Percentiles rank a stretch among this genome's conserved stretches.
Evolutionary conservation across 1,140 invertebrate species (phyloP).

Genomic region (Dolichoris vasculosae): DNA sequence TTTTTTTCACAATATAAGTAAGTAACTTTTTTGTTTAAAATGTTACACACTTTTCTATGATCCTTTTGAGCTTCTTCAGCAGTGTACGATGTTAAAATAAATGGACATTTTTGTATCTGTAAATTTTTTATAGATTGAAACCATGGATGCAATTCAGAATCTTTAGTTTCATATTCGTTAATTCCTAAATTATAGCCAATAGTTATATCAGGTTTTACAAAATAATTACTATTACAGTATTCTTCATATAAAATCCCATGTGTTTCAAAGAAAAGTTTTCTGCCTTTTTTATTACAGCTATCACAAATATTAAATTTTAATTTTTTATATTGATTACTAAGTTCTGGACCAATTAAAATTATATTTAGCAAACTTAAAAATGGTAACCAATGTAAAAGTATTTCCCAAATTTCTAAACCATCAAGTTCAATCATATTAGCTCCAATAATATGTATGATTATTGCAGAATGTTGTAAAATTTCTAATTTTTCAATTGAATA

Average conservation of each 20-base stretch:
- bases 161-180: slow-evolving; percentile 59
- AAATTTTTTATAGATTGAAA: slow-evolving; percentile 55
- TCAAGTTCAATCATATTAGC: slow-evolving; percentile 61
- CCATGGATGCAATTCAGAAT: slow-evolving; percentile 62
- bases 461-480: slow-evolving; percentile 30
- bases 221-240: slow-evolving; percentile 54
- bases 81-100: slow-evolving; percentile 64
- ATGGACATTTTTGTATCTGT: slow-evolving; percentile 60
- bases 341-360: slow-evolving; percentile 64
- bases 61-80: slow-evolving; percentile 60
- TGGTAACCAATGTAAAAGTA: slow-evolving; percentile 63
- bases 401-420: slow-evolving; percentile 63
- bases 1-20: slow-evolving; percentile 59
- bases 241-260: slow-evolving; percentile 57
- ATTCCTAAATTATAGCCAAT: slow-evolving; percentile 67
- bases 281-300: slow-evolving; percentile 53
- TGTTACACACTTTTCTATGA: slow-evolving; percentile 59
- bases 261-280: slow-evolving; percentile 54
- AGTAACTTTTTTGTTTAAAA: slow-evolving; percentile 54
- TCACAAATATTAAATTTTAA: slow-evolving; percentile 56
- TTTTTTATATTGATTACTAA: slow-evolving; percentile 48
- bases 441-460: slow-evolving; percentile 64
- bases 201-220: slow-evolving; percentile 61
- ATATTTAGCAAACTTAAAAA: slow-evolving; percentile 53
- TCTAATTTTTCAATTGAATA: slow-evolving; percentile 60